Conservation (phyloP, 2,797 vertebrate genomes). For the Gambusia yucatana region DNA sequence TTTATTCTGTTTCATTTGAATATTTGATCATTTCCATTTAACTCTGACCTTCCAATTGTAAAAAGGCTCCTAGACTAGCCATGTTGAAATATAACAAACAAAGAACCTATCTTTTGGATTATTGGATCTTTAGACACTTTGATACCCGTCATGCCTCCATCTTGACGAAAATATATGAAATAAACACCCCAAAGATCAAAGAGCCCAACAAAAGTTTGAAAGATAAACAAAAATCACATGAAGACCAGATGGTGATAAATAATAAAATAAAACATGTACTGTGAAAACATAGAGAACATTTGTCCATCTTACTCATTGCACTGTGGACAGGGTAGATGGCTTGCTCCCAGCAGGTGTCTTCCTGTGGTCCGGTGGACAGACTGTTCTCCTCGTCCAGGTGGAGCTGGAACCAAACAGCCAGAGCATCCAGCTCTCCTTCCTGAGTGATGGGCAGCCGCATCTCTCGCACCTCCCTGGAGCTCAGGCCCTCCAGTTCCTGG, state of each 20-base stretch:
- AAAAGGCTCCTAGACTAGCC: neutral
- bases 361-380: constrained; percentile 91
- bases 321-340: constrained; percentile 92
- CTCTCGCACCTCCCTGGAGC: constrained; percentile 79
- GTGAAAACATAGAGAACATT: neutral
- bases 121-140: neutral
- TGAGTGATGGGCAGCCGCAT: constrained; percentile 80
- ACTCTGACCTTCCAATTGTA: neutral
- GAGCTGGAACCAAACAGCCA: constrained; percentile 96
- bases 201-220: neutral
- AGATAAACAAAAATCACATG: neutral
- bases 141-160: neutral
- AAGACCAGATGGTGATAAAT: neutral
- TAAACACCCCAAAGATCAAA: neutral
- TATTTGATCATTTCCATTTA: neutral
- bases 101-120: neutral
- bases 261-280: neutral
- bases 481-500: constrained; percentile 92
- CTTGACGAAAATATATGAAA: neutral
- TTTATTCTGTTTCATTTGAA: neutral
- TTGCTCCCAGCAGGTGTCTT: constrained; percentile 98
- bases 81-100: neutral
- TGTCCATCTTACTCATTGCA: constrained; percentile 76
- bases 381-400: constrained; percentile 91
- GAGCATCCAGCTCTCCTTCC: constrained; percentile 88